phyloP scores from a whole-genome alignment of 2,888 invertebrate genomes.

The Mythimna albipuncta region DNA sequence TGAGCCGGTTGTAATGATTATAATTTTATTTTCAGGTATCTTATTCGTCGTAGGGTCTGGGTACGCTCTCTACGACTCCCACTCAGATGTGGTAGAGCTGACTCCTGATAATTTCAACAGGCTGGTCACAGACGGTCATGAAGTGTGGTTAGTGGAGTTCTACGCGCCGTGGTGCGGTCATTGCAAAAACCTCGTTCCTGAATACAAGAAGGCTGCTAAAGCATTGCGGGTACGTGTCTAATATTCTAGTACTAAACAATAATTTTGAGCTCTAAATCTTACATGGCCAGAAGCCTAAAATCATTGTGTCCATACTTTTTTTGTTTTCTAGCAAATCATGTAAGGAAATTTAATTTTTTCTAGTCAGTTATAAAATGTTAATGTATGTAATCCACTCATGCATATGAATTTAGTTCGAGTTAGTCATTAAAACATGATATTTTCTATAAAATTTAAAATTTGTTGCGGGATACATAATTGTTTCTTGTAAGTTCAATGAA shows the following conservation, averaged over 20 bases:
- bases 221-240: slow-evolving; percentile 94
- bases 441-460: not conserved
- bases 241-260: slow-evolving; percentile 48
- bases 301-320: not conserved
- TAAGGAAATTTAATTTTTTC: slow-evolving; percentile 7
- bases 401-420: slow-evolving; percentile 6
- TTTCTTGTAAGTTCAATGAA: slow-evolving; percentile 14
- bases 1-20: slow-evolving; percentile 56
- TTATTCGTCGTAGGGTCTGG: slow-evolving; percentile 79
- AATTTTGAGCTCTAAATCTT: not conserved
- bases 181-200: slow-evolving; percentile 97
- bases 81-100: slow-evolving; percentile 95
- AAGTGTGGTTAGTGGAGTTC: slow-evolving; percentile 98
- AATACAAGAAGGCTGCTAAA: slow-evolving; percentile 97
- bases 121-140: slow-evolving; percentile 95
- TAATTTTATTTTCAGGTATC: slow-evolving; percentile 78
- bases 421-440: not conserved
- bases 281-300: not conserved
- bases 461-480: not conserved
- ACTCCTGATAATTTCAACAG: slow-evolving; percentile 97
- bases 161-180: slow-evolving; percentile 99
- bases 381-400: not conserved
- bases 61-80: slow-evolving; percentile 91
- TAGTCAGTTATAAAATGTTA: too few species aligned
- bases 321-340: slow-evolving; percentile 20